Evolutionary conservation across 1,140 invertebrate genomes (phyloP).

Genomic region (Drosophila pallidifrons): DNA sequence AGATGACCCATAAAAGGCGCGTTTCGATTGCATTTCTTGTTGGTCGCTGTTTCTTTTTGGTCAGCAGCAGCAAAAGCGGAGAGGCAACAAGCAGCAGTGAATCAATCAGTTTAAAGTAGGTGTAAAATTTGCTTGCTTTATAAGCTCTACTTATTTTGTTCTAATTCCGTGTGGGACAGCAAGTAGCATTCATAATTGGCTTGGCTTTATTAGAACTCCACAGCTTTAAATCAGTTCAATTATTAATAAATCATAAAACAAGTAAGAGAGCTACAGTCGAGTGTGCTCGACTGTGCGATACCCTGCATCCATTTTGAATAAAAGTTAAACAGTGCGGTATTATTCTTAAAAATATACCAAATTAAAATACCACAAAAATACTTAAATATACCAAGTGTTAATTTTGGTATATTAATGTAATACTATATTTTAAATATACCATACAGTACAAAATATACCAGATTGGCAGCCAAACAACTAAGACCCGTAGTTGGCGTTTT

Average conservation of each 20-base stretch:
- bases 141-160: not conserved
- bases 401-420: too few relatives aligned
- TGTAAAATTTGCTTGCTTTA: slow-evolving; percentile 30
- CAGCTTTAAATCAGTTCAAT: slow-evolving; percentile 2
- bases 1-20: slow-evolving; percentile 61
- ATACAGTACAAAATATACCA: too few relatives aligned
- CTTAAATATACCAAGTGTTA: too few relatives aligned
- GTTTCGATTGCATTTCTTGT: slow-evolving; percentile 52
- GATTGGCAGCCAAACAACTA: too few relatives aligned
- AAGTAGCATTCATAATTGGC: not conserved
- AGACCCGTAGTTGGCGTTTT: too few relatives aligned
- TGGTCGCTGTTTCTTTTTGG: slow-evolving; percentile 12
- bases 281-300: too few relatives aligned
- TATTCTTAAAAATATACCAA: too few relatives aligned
- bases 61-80: not conserved
- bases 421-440: too few relatives aligned
- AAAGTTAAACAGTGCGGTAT: too few relatives aligned
- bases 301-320: too few relatives aligned
- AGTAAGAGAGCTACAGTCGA: not conserved
- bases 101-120: slow-evolving; percentile 44
- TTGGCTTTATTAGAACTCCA: slow-evolving; percentile 14
- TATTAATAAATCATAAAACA: not conserved
- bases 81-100: slow-evolving; percentile 15
- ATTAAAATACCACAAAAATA: too few relatives aligned
- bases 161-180: not conserved